These are phyloP conservation scores for Perca fluviatilis DNA, from an alignment of 2,113 vertebrate species.

Conservation along the genomic window DNA sequence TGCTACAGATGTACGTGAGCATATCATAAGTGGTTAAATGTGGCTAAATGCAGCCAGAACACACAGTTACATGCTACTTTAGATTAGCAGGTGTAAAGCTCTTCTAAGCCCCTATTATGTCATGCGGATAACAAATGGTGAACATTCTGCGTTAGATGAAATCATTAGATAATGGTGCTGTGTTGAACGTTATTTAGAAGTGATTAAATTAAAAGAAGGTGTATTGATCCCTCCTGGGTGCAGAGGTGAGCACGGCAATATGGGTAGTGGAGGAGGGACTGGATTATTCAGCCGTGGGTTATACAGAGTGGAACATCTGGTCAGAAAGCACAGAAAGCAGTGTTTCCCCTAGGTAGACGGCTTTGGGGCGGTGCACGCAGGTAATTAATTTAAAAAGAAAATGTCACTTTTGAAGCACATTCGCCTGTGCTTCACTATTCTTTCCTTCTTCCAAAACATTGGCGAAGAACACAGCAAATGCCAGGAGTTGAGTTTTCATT, in stretches of 20 bases:
- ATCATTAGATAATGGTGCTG: neutral
- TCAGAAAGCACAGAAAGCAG: too few relatives aligned
- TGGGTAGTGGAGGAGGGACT: neutral
- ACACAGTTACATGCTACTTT: neutral
- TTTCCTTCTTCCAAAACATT: too few relatives aligned
- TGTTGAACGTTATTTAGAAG: neutral
- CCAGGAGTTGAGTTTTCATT: too few relatives aligned
- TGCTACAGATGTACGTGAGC: neutral
- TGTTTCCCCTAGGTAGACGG: too few relatives aligned
- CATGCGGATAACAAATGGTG: neutral
- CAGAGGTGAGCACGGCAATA: neutral
- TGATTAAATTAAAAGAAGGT: neutral
- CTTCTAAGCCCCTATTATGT: neutral
- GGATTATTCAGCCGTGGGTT: conserved; percentile 36
- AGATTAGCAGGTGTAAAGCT: neutral
- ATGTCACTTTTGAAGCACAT: too few relatives aligned
- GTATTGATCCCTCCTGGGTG: neutral
- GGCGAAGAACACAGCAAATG: too few relatives aligned
- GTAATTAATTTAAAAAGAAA: too few relatives aligned
- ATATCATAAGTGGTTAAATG: neutral
- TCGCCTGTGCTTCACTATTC: too few relatives aligned
- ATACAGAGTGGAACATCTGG: neutral
- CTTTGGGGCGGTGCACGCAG: too few relatives aligned
- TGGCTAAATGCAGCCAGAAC: neutral
- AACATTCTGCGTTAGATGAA: neutral